A percentile compares a stretch with the other conserved stretches of the same genome.
These are phyloP conservation scores for Atopsyche davidsoni DNA, from an alignment of 1,140 invertebrate genomes.

Conservation along the genomic window DNA sequence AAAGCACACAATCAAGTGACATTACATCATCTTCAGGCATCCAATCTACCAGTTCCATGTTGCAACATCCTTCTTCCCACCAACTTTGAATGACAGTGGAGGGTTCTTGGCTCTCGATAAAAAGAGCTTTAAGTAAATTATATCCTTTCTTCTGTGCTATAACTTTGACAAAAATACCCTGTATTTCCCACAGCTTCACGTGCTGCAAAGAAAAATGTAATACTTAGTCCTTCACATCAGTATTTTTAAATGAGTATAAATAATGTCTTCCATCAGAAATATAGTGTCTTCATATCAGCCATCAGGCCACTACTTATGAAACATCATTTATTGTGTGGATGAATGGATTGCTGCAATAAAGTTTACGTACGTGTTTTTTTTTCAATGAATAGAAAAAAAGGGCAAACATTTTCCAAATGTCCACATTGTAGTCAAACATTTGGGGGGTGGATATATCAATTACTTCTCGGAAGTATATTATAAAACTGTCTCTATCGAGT, in stretches of 20 bases:
- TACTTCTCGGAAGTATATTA: conserved; percentile 14
- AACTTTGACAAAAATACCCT: conserved; percentile 14
- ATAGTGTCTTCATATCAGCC: too few relatives aligned
- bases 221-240: too few relatives aligned
- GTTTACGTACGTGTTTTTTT: too few relatives aligned
- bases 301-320: too few relatives aligned
- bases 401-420: conserved; percentile 14
- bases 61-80: conserved; percentile 47
- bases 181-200: conserved; percentile 14
- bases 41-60: conserved; percentile 51
- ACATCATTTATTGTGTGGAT: too few relatives aligned
- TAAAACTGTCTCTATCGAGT: conserved; percentile 13
- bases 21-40: conserved; percentile 46
- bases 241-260: too few relatives aligned
- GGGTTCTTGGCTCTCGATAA: conserved; percentile 14
- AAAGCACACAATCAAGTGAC: too few relatives aligned
- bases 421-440: conserved; percentile 3
- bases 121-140: conserved; percentile 16
- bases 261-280: too few relatives aligned
- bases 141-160: conserved; percentile 20
- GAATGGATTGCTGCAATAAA: too few relatives aligned
- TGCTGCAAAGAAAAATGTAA: too few relatives aligned
- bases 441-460: conserved; percentile 12
- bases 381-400: too few relatives aligned
- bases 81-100: conserved; percentile 17